Evolutionary conservation across 2,113 vertebrate genomes (phyloP).

Genomic region (Trachemys scripta): DNA sequence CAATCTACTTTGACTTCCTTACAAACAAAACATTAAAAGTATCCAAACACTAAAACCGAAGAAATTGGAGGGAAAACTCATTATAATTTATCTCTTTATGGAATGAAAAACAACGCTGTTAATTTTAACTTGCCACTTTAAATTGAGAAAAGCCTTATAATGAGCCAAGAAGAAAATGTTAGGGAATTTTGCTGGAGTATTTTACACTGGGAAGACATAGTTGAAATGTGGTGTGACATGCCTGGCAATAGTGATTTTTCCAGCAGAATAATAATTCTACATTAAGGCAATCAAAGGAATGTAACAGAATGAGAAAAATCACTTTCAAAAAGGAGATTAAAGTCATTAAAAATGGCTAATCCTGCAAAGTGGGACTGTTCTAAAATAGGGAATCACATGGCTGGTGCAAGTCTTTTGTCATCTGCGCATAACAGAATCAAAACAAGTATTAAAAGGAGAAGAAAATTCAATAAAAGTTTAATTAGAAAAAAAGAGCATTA

Average conservation of each 20-base stretch:
- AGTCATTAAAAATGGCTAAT: conserved; percentile 96
- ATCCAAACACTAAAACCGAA: conserved; percentile 34
- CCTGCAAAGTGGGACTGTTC: conserved; percentile 91
- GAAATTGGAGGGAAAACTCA: conserved; percentile 56
- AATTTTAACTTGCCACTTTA: conserved; percentile 56
- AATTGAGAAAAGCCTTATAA: conserved; percentile 47
- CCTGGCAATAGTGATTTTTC: conserved; percentile 47
- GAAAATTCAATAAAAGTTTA: conserved; percentile 90
- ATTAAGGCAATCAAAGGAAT: conserved; percentile 83
- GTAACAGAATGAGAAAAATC: conserved; percentile 83
- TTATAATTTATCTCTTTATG: conserved; percentile 73
- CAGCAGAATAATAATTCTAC: conserved; percentile 81
- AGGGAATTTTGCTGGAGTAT: conserved; percentile 50
- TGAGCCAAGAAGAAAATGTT: conserved; percentile 59
- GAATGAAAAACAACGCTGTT: conserved; percentile 59
- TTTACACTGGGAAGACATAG: conserved; percentile 53
- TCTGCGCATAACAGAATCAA: conserved; percentile 83
- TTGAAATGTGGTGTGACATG: conserved; percentile 44
- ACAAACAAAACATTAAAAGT: conserved; percentile 43
- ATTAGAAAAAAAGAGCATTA: conserved; percentile 82
- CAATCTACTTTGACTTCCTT: conserved; percentile 1
- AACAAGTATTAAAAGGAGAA: conserved; percentile 84
- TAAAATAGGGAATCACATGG: conserved; percentile 91
- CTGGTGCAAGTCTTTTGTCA: conserved; percentile 90
- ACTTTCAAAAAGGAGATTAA: conserved; percentile 90